These are phyloP conservation scores for Cynopterus brachyotis DNA, from an alignment of 2,113 vertebrate genomes.

Conservation along the genomic window DNA sequence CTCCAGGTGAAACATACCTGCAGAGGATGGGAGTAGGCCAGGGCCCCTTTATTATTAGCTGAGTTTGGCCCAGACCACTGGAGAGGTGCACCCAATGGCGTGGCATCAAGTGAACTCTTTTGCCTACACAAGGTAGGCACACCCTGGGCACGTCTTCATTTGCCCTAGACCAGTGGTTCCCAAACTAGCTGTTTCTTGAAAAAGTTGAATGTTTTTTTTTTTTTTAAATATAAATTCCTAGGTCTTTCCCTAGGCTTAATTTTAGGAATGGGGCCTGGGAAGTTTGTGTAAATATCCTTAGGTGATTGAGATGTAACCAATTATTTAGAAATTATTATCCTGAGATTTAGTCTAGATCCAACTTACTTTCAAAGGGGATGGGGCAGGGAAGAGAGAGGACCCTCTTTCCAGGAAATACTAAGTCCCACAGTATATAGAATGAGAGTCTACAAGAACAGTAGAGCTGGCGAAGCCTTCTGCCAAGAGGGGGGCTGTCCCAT, in stretches of 20 bases:
- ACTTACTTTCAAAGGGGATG: neutral
- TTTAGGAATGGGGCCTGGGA: neutral
- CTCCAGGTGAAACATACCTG: neutral
- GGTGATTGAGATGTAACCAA: neutral
- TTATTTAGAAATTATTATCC: neutral
- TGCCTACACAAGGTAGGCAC: neutral
- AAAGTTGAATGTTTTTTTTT: slow-evolving; percentile 8
- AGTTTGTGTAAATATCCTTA: neutral
- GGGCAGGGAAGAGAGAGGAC: neutral
- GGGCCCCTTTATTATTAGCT: neutral
- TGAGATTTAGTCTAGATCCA: neutral
- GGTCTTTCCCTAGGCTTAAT: neutral
- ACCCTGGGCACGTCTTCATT: neutral
- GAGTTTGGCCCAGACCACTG: neutral
- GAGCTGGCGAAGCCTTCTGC: neutral
- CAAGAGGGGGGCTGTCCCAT: neutral
- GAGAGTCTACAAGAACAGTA: neutral
- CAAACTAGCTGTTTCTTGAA: neutral
- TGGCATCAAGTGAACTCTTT: neutral
- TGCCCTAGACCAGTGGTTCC: neutral
- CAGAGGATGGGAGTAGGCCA: neutral
- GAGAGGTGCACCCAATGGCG: neutral
- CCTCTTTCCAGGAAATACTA: neutral
- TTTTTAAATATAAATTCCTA: slow-evolving; percentile 1
- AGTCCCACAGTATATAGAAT: neutral